Percentiles rank a stretch among this genome's conserved stretches.
phyloP scores from a whole-genome alignment of 2,888 invertebrate genomes.

The Isotomurus palustris region DNA sequence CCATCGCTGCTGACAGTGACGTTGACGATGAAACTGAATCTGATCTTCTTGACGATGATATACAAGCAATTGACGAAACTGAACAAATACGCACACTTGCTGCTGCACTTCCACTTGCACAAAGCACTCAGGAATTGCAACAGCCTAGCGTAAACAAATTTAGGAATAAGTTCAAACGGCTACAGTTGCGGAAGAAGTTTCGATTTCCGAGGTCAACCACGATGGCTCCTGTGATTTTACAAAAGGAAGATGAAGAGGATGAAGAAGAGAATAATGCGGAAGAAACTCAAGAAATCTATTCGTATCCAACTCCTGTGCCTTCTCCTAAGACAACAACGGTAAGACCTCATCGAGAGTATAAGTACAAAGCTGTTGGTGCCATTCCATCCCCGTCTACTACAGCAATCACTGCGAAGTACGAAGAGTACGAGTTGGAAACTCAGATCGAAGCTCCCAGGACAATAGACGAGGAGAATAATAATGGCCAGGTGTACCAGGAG shows the following conservation, averaged over 20 bases:
- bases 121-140: no score
- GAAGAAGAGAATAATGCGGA: no score
- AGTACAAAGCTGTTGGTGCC: background rate
- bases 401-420: background rate
- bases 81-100: background rate
- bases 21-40: background rate
- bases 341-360: no score
- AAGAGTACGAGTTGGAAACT: background rate
- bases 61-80: slow-evolving; percentile 5
- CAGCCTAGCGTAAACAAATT: no score
- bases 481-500: no score
- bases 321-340: no score
- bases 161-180: background rate
- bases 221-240: background rate
- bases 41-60: no score
- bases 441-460: background rate
- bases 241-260: no score
- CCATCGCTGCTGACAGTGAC: slow-evolving; percentile 2
- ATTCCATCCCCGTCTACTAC: background rate
- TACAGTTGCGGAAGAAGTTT: background rate
- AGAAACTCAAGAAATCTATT: no score
- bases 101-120: background rate
- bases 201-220: background rate
- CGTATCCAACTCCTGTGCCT: no score
- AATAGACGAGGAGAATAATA: no score